phyloP scores from a whole-genome alignment of 2,113 vertebrate species.

The Megaceryle maxima region DNA sequence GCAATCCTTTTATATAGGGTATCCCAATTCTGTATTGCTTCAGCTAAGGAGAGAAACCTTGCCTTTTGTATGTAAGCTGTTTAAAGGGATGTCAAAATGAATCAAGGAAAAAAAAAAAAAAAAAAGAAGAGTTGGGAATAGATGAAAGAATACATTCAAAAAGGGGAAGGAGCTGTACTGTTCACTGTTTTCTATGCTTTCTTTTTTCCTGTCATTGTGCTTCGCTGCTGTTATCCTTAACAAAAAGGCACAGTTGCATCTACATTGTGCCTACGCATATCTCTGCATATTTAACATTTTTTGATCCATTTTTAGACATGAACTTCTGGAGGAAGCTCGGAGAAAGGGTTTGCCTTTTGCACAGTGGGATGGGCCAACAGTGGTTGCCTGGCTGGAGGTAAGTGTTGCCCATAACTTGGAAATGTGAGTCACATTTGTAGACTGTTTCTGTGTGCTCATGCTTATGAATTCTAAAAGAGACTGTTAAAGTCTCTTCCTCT shows the following conservation, averaged over 20 bases:
- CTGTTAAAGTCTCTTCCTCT: background rate
- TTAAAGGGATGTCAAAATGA: background rate
- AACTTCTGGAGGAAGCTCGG: constrained; percentile 96
- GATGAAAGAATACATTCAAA: background rate
- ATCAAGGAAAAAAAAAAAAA: background rate
- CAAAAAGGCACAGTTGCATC: background rate
- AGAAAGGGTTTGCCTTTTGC: constrained; percentile 98
- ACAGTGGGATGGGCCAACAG: constrained; percentile 97
- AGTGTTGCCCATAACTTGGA: background rate
- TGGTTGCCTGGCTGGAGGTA: constrained; percentile 98
- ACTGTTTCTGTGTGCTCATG: background rate
- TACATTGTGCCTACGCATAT: background rate
- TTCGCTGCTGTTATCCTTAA: background rate
- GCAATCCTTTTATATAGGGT: background rate
- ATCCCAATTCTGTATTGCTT: background rate
- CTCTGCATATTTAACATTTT: constrained; percentile 5
- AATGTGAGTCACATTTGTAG: rapidly evolving
- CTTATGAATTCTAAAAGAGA: background rate
- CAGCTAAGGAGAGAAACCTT: background rate
- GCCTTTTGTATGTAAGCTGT: background rate
- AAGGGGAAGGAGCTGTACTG: background rate
- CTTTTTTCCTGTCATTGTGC: background rate
- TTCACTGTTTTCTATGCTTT: background rate
- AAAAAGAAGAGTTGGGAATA: background rate
- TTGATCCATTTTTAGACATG: constrained; percentile 83